A percentile compares a stretch with the other conserved stretches of the same genome.
Evolutionary conservation across 1,140 invertebrate species (phyloP).

Genomic region (Orchesella cincta): DNA sequence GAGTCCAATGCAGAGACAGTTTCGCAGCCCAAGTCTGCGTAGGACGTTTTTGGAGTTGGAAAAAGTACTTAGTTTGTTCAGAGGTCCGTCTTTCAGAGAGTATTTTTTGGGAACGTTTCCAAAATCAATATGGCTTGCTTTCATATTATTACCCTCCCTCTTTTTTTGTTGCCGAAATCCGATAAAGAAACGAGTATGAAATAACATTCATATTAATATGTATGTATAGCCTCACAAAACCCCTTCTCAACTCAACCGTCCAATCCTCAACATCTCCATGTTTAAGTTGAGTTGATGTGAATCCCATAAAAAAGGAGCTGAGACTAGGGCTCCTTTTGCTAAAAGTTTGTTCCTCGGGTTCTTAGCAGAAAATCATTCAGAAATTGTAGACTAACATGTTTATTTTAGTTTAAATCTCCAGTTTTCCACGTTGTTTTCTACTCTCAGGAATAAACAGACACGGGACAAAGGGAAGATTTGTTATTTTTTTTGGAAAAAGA

Average conservation of each 20-base stretch:
- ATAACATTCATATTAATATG: too few relatives aligned
- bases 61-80: not conserved
- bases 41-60: not conserved
- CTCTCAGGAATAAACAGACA: not conserved
- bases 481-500: not conserved
- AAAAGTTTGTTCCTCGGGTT: too few relatives aligned
- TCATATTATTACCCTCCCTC: too few relatives aligned
- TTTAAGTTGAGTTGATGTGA: too few relatives aligned
- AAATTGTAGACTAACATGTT: not conserved
- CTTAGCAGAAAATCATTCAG: not conserved
- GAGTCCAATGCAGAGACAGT: too few relatives aligned
- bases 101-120: slow-evolving; percentile 5
- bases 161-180: too few relatives aligned
- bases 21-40: not conserved
- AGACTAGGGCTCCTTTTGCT: too few relatives aligned
- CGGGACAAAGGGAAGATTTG: not conserved
- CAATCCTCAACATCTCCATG: too few relatives aligned
- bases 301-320: too few relatives aligned
- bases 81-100: not conserved
- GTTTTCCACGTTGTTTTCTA: not conserved
- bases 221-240: too few relatives aligned
- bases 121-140: slow-evolving; percentile 22
- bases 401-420: not conserved
- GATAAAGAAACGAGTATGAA: too few relatives aligned
- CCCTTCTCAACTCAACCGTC: too few relatives aligned